Base-by-base conservation (phyloP, 2,888 invertebrate species). In the Nymphalis c-album region DNA sequence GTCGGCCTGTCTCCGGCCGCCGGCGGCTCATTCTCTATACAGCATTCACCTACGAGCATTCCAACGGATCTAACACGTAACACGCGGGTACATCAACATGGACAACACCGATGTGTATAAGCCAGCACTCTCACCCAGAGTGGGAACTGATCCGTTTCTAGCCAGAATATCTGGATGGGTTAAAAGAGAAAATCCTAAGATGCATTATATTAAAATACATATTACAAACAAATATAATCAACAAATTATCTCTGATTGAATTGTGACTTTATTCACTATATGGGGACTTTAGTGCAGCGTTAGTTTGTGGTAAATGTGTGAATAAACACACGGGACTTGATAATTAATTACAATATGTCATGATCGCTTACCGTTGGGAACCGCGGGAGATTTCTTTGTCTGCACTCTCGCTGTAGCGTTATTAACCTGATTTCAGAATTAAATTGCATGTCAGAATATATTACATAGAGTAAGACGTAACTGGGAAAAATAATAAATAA, bases 351-450 rank as follows among this genome's bases (percentile, higher is more conserved):
- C 13, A 22, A 20, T 47, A 53, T 47, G 26, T 48, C 6, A 4
- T 17, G 45, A 22, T 64, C 73, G 85, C 96, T 95, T 93, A 97
- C 97, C 97, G 94, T 97, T 96, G 80, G 97, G 97, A 88, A 98
- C 95, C 80, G 97, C 94, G 78, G 97, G 95, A 80, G 97, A 96
- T 94, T 99, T 99, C 95, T 98, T 98, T 86, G 99, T 99, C 95
- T 99, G 99, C 91, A 99, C 98, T 94, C 99, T 95, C 84, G 99
- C 99, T 82, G 99, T 99, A 80, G 99, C 99, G 94, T 99, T 99
- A 95, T 99, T 99, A 90, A 99, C 98, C 98, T 98, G 94, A 87
- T 92, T 85, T 78, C 80, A 81, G 81, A 84, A 88, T 82, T 83
- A 85, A 89, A 85, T 35, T 76, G 69, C 75, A 81, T 78, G 78